Evolutionary conservation across 2,888 invertebrate species (phyloP).

Genomic region (Philonicus albiceps): DNA sequence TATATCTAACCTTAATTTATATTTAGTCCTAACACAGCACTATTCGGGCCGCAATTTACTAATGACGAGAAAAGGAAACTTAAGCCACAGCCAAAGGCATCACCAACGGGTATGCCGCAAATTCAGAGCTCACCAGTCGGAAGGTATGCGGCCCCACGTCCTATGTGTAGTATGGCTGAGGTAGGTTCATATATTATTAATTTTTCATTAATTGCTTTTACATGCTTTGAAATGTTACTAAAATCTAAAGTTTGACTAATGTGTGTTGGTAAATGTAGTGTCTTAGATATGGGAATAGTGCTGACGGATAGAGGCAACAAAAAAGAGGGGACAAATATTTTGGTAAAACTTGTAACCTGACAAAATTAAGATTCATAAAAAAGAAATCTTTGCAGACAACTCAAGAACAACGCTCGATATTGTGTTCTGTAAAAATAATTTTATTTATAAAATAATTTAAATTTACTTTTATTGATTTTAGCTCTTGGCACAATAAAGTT

Average conservation of each 20-base stretch:
- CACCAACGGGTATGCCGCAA: conserved; percentile 58
- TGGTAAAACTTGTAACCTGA: neutral
- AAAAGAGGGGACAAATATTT: neutral
- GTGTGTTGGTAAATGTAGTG: neutral
- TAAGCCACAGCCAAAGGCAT: conserved; percentile 51
- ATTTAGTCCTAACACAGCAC: conserved; percentile 62
- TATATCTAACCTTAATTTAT: conserved; percentile 13
- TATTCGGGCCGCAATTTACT: conserved; percentile 60
- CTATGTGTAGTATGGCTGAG: conserved; percentile 74
- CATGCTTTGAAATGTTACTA: neutral
- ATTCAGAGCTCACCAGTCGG: conserved; percentile 64
- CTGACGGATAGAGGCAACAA: neutral
- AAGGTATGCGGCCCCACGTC: conserved; percentile 71
- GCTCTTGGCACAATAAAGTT: neutral
- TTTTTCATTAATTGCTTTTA: neutral
- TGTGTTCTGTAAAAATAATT: neutral
- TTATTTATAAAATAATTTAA: neutral
- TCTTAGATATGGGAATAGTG: neutral
- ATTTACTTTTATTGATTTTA: neutral
- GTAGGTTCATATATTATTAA: conserved; percentile 58
- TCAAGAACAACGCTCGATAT: neutral
- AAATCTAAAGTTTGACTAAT: neutral
- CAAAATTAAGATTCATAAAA: neutral
- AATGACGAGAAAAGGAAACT: conserved; percentile 56
- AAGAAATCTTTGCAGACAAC: neutral